Evolutionary conservation across 2,888 invertebrate species (phyloP).

Genomic region (Drosophila maculinotata): DNA sequence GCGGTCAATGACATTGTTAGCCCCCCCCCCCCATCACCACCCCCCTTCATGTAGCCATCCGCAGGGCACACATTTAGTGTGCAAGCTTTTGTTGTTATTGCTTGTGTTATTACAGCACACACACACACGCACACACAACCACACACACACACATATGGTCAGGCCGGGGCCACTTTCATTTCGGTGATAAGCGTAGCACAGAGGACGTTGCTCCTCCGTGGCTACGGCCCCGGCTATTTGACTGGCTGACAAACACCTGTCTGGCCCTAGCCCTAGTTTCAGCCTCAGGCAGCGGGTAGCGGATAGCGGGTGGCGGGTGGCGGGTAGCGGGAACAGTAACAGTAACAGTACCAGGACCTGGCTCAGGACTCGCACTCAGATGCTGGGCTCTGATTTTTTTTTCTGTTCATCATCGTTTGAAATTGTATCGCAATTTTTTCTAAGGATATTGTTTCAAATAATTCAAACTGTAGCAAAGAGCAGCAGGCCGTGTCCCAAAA

Average conservation of each 20-base stretch:
- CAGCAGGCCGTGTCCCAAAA: conserved; percentile 35
- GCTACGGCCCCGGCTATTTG: conserved; percentile 31
- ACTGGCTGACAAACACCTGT: conserved; percentile 74
- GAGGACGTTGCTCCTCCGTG: conserved; percentile 50
- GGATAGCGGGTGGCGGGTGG: background rate
- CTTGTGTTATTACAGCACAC: conserved; percentile 58
- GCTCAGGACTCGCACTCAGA: background rate
- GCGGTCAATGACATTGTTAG: conserved; percentile 66
- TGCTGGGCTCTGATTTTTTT: conserved; percentile 56
- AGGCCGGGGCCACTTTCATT: conserved; percentile 28
- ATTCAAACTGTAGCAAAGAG: conserved; percentile 70
- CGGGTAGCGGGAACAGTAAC: background rate
- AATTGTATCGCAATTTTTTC: conserved; percentile 76
- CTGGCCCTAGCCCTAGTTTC: conserved; percentile 55
- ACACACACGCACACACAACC: conserved; percentile 28
- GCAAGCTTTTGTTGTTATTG: conserved; percentile 52
- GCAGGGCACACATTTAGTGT: conserved; percentile 3
- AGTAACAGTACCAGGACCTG: conserved; percentile 3
- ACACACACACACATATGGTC: conserved; percentile 24
- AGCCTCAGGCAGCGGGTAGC: conserved; percentile 20
- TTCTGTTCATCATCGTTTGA: conserved; percentile 63
- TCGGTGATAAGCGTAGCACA: conserved; percentile 63
- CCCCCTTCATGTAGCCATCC: background rate
- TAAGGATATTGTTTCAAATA: conserved; percentile 80
- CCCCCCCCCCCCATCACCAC: background rate